Evolutionary conservation across 2,888 invertebrate species (phyloP).

Genomic region (Amblyteles armatorius): DNA sequence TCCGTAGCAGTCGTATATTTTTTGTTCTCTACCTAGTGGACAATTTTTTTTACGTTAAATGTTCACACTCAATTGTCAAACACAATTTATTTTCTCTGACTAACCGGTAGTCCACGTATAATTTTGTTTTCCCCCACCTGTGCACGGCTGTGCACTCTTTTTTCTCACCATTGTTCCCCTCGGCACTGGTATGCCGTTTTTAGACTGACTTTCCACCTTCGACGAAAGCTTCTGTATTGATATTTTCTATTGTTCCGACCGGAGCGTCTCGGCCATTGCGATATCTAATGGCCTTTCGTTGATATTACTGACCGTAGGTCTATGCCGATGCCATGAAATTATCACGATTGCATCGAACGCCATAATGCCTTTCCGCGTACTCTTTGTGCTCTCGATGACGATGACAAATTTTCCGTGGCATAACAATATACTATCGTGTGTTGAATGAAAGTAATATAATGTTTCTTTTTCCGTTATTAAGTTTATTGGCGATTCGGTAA

Average conservation of each 20-base stretch:
- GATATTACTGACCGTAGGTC: neutral
- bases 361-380: neutral
- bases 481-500: neutral
- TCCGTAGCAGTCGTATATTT: constrained; percentile 36
- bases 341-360: constrained; percentile 4
- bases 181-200: neutral
- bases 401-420: neutral
- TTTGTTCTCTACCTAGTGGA: neutral
- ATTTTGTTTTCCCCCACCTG: neutral
- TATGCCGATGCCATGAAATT: constrained; percentile 1
- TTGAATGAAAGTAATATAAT: neutral
- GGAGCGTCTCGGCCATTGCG: neutral
- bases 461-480: neutral
- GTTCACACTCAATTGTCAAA: neutral
- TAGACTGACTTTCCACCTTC: neutral
- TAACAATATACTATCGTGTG: neutral
- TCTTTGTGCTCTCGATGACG: neutral
- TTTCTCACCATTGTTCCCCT: neutral
- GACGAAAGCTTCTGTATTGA: neutral
- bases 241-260: neutral
- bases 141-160: neutral
- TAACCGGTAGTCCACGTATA: neutral
- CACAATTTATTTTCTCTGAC: neutral
- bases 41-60: neutral
- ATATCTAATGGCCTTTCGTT: neutral